phyloP scores from a whole-genome alignment of 2,113 vertebrate species.

The Melanocharis versteri region DNA sequence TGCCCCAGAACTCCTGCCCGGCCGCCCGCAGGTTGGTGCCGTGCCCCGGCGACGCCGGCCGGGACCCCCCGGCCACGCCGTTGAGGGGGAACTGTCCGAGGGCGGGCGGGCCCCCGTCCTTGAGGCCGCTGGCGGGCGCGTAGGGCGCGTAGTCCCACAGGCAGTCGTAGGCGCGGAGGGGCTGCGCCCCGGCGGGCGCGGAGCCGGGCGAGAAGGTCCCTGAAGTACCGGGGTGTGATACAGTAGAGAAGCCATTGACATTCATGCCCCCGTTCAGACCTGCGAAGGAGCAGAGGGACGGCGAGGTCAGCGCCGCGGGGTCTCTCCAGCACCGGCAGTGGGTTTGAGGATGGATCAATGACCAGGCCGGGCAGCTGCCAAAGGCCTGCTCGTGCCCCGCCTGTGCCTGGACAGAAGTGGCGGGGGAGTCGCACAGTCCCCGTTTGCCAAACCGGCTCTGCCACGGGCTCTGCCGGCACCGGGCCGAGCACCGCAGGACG shows the following conservation, averaged over 20 bases:
- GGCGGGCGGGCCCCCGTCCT: slow-evolving; percentile 74
- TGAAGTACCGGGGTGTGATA: slow-evolving; percentile 86
- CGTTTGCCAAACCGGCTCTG: fast-evolving
- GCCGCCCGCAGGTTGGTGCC: slow-evolving; percentile 73
- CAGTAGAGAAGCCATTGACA: slow-evolving; percentile 97
- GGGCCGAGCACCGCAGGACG: not conserved
- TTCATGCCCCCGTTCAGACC: slow-evolving; percentile 95
- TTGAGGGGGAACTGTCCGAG: slow-evolving; percentile 87
- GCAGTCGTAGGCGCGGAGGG: slow-evolving; percentile 85
- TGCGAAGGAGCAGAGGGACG: slow-evolving; percentile 34
- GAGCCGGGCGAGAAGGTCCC: slow-evolving; percentile 81
- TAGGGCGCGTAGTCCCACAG: slow-evolving; percentile 89
- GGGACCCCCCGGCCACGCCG: slow-evolving; percentile 71
- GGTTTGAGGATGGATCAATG: not conserved
- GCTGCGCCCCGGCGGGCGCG: slow-evolving; percentile 80
- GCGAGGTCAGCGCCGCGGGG: not conserved
- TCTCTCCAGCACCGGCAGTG: fast-evolving
- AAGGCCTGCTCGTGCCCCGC: not conserved
- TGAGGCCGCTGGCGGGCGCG: slow-evolving; percentile 77
- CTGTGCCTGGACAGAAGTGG: fast-evolving
- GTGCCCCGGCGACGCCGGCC: slow-evolving; percentile 67
- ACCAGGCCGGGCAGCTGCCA: fast-evolving
- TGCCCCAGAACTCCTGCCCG: slow-evolving; percentile 85
- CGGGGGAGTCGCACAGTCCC: fast-evolving
- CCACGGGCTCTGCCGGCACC: fast-evolving